A percentile compares a stretch with the other conserved stretches of the same genome.
phyloP scores from a whole-genome alignment of 2,797 vertebrate species.

The Centroberyx gerrardi region DNA sequence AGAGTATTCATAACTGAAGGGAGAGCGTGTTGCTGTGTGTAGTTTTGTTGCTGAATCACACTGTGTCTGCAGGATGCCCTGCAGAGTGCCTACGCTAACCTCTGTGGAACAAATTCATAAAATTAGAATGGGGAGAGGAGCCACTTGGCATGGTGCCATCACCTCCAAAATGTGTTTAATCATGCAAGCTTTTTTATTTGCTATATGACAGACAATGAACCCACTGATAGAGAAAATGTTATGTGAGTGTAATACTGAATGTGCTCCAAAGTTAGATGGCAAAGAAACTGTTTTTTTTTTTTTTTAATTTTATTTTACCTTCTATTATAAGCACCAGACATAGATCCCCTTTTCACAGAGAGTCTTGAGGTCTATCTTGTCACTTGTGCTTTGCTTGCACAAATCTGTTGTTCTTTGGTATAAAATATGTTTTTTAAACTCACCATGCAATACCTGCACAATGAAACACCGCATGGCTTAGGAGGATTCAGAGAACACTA shows the following conservation, averaged over 20 bases:
- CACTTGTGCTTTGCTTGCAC: neutral
- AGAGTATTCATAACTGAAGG: neutral
- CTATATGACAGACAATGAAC: no score
- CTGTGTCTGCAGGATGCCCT: neutral
- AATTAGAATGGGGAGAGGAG: neutral
- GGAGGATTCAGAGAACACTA: neutral
- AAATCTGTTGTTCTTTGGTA: neutral
- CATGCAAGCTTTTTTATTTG: neutral
- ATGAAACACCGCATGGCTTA: neutral
- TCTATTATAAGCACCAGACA: no score
- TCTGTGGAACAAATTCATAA: slow-evolving; percentile 6
- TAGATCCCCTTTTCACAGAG: no score
- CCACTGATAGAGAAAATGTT: neutral
- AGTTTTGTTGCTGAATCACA: slow-evolving; percentile 27
- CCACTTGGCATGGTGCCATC: neutral
- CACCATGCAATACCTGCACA: neutral
- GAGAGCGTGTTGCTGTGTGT: neutral
- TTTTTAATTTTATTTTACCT: neutral
- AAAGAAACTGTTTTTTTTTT: neutral
- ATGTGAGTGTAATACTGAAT: neutral
- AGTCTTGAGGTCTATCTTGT: neutral
- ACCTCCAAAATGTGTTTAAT: neutral
- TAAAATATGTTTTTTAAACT: neutral
- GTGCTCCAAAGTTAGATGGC: neutral
- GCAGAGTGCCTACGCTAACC: slow-evolving; percentile 2